A percentile compares a stretch with the other conserved stretches of the same genome.
These are phyloP conservation scores for Oopsacas minuta DNA, from an alignment of 37 sponge, comb jelly and placozoan genomes.

Conservation along the genomic window DNA sequence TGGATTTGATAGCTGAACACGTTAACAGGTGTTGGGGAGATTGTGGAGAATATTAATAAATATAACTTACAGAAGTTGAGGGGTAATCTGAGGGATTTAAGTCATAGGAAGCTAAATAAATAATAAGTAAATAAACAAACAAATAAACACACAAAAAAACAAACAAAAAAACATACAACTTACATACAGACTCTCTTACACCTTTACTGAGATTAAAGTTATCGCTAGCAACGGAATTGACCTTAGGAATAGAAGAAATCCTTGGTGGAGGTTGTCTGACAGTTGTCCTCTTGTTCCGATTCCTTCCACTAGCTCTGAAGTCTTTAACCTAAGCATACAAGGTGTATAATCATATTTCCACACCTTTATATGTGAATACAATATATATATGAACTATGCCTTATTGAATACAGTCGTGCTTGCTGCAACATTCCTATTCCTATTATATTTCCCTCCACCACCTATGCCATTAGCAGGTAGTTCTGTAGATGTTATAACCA, in stretches of 20 bases:
- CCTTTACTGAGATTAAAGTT: neutral
- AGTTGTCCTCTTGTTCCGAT: neutral
- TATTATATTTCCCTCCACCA: neutral
- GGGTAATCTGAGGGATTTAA: no score
- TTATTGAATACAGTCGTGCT: conserved; percentile 4
- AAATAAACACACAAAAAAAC: neutral
- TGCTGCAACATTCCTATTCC: neutral
- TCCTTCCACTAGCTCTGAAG: neutral
- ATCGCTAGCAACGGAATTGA: neutral
- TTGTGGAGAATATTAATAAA: no score
- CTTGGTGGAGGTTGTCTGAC: neutral
- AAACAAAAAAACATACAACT: neutral
- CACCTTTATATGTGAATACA: no score
- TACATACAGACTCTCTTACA: neutral
- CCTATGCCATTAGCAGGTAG: neutral
- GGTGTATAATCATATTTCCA: no score
- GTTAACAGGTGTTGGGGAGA: no score
- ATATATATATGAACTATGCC: no score
- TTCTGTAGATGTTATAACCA: neutral
- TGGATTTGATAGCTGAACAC: neutral
- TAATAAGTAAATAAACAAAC: neutral
- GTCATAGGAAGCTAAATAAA: neutral
- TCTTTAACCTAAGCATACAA: neutral
- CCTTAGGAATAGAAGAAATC: neutral
- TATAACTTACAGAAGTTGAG: no score